Base-by-base conservation (phyloP, 2,797 vertebrate genomes). In the Melanotaenia nigrans region DNA sequence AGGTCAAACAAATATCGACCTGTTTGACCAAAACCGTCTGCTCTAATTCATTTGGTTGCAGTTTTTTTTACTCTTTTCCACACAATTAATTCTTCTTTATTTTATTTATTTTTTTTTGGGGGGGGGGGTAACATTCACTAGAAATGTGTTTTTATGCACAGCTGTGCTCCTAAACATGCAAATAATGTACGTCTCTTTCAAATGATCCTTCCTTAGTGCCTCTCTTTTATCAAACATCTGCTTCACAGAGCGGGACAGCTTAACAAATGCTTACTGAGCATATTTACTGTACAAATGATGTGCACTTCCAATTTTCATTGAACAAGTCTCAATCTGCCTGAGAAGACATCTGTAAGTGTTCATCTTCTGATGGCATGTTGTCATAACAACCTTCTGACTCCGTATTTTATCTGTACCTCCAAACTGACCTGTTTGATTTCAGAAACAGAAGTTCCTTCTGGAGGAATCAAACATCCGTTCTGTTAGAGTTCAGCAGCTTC, bases 401-500 rank as follows among this genome's bases (percentile, higher is more conserved):
- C 0, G 12, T 51, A 1, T 53, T 47, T 20, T 47, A 18, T 7
- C 18, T 9, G 2, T 22, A 0, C 12, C 25, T 20, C 38, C 54
- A 51, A 25, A 28, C 51, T 56, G 38, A 65, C 53, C 25, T 25
- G 25, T 20, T 35, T 4, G 18, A 45, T 45, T 16, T 45, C 36
- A 16, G 25, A 16, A 35, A 33, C 61, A 73, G 68, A 45, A 51
- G 74, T 59, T 80, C 33, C 78, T 42, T 28, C 61, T 45, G 70
- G 51, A 68, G 40, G 49, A 49, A 47, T 75, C 32, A 28, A 1
- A 28, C 62, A 3, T 62, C 59, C 51, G 45, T 38, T 61, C 61
- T 62, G 58, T 49, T 62, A 22, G 4, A 18, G 71, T 75, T 62
- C 61, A 58, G 69, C 67, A 40, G 53, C 51, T 1, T 36, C 3